A percentile compares a stretch with the other conserved stretches of the same genome.
These are phyloP conservation scores for Nycticebus coucang DNA, from an alignment of 2,113 vertebrate genomes.

Conservation along the genomic window DNA sequence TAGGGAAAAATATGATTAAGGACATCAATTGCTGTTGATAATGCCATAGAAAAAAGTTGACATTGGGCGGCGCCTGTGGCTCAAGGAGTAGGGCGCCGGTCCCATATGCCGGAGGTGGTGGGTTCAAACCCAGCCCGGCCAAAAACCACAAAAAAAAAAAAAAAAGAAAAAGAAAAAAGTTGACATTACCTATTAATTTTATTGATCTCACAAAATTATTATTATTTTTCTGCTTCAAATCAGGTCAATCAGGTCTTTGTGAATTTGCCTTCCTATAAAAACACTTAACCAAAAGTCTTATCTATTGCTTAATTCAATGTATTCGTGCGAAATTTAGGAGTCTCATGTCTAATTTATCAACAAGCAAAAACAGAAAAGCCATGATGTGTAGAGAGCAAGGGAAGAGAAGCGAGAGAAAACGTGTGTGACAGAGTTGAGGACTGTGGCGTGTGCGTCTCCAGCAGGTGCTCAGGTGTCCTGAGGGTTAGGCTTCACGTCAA, in stretches of 20 bases:
- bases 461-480: no score
- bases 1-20: neutral
- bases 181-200: neutral
- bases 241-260: neutral
- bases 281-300: neutral
- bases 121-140: no score
- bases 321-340: neutral
- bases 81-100: no score
- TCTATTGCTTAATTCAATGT: neutral
- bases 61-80: no score
- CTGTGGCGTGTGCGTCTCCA: neutral
- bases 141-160: no score
- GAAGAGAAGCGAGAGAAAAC: neutral
- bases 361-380: neutral
- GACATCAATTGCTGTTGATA: neutral
- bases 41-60: neutral
- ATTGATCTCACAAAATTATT: neutral
- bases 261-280: neutral
- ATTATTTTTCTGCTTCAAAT: neutral
- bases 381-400: neutral
- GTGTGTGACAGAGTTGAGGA: no score
- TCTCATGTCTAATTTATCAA: neutral
- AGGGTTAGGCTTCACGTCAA: no score
- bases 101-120: no score
- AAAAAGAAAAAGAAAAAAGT: neutral